Percentiles rank a stretch among this genome's conserved stretches.
Evolutionary conservation across 2,888 invertebrate species (phyloP).

Genomic region (Tanytarsus gracilentus): DNA sequence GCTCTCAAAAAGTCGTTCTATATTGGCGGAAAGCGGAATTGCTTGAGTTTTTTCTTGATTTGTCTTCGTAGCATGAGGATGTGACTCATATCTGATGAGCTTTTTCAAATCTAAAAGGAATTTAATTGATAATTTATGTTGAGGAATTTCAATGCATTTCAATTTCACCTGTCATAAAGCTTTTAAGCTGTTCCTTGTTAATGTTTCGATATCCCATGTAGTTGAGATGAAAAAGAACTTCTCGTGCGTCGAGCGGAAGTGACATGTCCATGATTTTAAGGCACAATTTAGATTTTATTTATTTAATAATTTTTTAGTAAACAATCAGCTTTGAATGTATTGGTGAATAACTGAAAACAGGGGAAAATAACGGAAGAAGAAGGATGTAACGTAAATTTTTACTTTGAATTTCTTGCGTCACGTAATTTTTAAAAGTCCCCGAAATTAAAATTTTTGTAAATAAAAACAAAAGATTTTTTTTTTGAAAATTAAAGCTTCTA

Average conservation of each 20-base stretch:
- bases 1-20: constrained; percentile 8
- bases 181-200: constrained; percentile 62
- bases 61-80: constrained; percentile 38
- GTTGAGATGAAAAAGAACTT: constrained; percentile 64
- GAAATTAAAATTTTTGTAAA: too few species aligned
- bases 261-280: constrained; percentile 35
- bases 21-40: constrained; percentile 33
- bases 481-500: background rate
- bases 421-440: too few species aligned
- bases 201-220: constrained; percentile 68
- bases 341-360: too few species aligned
- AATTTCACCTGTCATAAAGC: constrained; percentile 71
- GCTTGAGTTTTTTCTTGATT: constrained; percentile 36
- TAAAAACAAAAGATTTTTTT: too few species aligned
- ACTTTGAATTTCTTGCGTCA: too few species aligned
- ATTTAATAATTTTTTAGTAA: background rate
- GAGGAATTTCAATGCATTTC: constrained; percentile 22
- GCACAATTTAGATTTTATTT: too few species aligned
- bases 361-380: too few species aligned
- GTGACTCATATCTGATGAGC: constrained; percentile 52
- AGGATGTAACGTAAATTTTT: too few species aligned
- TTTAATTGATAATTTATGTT: constrained; percentile 25
- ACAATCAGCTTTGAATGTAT: too few species aligned
- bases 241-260: constrained; percentile 54
- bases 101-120: constrained; percentile 54